Evolutionary conservation across 2,888 invertebrate genomes (phyloP).

Genomic region (Enchytraeus crypticus): DNA sequence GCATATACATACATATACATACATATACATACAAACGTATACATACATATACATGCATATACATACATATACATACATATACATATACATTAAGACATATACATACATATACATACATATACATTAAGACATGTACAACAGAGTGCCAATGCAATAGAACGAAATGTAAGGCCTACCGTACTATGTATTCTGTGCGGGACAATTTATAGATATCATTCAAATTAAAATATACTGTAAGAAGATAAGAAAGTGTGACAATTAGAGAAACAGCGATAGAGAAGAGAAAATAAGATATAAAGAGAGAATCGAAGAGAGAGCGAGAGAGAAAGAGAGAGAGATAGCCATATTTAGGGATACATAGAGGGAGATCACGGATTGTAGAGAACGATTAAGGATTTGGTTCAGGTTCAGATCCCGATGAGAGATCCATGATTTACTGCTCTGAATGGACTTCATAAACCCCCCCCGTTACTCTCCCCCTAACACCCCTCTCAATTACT

Average conservation of each 20-base stretch:
- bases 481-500: too few relatives aligned
- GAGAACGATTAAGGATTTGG: neutral
- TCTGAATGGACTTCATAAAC: too few relatives aligned
- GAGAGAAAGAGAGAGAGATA: slow-evolving; percentile 1
- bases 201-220: neutral
- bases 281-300: neutral
- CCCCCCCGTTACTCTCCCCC: too few relatives aligned
- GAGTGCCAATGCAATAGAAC: neutral
- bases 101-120: neutral
- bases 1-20: too few relatives aligned
- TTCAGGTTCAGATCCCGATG: too few relatives aligned
- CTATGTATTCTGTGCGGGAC: neutral
- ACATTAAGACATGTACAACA: neutral
- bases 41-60: neutral
- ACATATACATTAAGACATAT: neutral
- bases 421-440: too few relatives aligned
- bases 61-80: slow-evolving; percentile 1
- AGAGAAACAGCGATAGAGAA: neutral
- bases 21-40: neutral
- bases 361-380: neutral
- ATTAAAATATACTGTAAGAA: neutral
- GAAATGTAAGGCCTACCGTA: neutral
- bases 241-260: neutral
- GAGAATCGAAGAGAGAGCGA: neutral
- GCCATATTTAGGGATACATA: neutral